Conservation (phyloP, 1,140 invertebrate species). For the Ceratoteleas bidentatus region DNA sequence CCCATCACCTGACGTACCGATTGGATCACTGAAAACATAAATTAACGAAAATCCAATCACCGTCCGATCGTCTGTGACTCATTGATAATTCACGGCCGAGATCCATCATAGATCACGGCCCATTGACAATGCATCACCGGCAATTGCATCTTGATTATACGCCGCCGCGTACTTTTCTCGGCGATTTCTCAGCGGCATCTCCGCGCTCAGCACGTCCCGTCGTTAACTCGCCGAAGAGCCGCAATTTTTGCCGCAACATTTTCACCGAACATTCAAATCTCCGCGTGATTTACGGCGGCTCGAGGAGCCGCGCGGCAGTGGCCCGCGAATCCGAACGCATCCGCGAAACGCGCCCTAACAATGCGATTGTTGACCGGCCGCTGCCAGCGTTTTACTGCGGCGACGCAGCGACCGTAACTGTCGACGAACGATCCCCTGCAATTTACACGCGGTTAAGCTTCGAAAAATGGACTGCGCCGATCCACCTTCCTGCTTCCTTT, state of each 20-base stretch:
- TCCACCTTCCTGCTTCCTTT: constrained; percentile 62
- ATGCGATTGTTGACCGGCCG: constrained; percentile 54
- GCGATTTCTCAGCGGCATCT: neutral
- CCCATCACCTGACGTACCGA: no score
- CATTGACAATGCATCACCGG: no score
- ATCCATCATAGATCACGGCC: no score
- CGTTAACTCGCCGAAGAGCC: constrained; percentile 12
- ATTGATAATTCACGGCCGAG: no score
- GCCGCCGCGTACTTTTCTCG: neutral
- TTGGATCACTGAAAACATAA: no score
- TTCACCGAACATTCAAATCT: constrained; percentile 34
- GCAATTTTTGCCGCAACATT: constrained; percentile 20
- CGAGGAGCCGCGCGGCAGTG: constrained; percentile 21
- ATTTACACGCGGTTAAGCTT: constrained; percentile 64
- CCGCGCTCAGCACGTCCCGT: neutral
- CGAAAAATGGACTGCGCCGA: constrained; percentile 57
- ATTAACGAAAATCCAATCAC: no score
- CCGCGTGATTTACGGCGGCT: constrained; percentile 46
- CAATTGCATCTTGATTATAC: neutral
- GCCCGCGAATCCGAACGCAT: constrained; percentile 43
- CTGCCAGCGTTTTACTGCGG: constrained; percentile 50
- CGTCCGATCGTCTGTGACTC: no score
- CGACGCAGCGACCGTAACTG: constrained; percentile 64
- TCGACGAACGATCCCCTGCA: constrained; percentile 63
- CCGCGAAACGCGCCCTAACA: constrained; percentile 51